Evolutionary conservation across 2,113 vertebrate species (phyloP), one percentile per base, ranked within the genome.

Genomic region (Syngnathoides biaculeatus): DNA sequence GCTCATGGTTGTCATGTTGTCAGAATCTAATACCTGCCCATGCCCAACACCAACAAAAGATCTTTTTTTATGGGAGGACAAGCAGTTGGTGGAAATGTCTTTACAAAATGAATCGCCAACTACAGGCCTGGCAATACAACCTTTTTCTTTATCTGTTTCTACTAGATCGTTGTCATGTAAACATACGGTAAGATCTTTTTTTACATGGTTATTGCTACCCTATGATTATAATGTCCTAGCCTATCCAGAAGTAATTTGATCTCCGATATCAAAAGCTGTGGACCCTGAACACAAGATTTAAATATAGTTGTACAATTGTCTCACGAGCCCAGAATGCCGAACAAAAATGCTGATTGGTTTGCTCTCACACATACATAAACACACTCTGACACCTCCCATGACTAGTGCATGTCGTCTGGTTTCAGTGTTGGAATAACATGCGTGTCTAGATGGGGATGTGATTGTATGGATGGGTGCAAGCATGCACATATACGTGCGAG

Each of bases 341-440:
- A 61, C 40, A 58, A 52, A 68, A 42, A 42, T 39, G 19, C 65
- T 42, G 38, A 71, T 39, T 55, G 67, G n/a, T 72, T 82, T 68
- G 55, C 48, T 53, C 64, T 48, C 56, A 53, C 69, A 65, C 66
- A 72, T n/a, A 58, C 38, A 67, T 30, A 45, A 61, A 72, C 66
- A 69, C 64, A 68, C 70, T 68, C 22, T 22, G 22, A 62, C 60
- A 62, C 72, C 38, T 57, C 59, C 68, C 70, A 74, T 82, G 71
- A 77, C 70, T 58, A 65, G 66, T 75, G 83, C 86, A 90, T 89
- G 86, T 60, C 60, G 22, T 73, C 71, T 67, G 47, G 66, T 74
- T 78, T 79, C 65, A 60, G 68, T 63, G 68, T 72, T 65, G 80
- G 67, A 75, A 68, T 75, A 74, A 81, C 60, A 65, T 47, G 57